Evolutionary conservation across 2,797 vertebrate species (phyloP), one percentile per base, ranked within the genome.

Genomic region (Crenuchus spilurus): DNA sequence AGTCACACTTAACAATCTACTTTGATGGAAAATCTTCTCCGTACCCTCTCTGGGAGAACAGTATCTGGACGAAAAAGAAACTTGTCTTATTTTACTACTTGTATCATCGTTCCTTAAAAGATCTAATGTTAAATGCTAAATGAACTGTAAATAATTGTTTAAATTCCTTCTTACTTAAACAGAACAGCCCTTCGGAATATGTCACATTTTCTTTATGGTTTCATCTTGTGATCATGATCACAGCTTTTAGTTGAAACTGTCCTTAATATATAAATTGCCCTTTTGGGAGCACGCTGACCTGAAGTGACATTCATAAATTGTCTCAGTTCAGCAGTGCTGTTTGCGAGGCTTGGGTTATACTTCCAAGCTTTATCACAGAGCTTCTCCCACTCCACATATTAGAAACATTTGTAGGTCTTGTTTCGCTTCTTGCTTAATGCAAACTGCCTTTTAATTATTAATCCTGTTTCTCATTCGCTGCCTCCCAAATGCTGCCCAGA

Each of bases 401-500:
- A 62, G 28, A 77, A 58, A 64, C 13, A 10, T 72, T 67, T 72
- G 57, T 54, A 74, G 1, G 1, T 18, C 7, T 63, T 26, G 14
- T 26, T 48, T 57, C 13, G 60, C 69, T 69, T 70, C 60, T 55
- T 57, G 14, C 33, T 44, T 22, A 31, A 37, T 33, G 42, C 63
- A 72, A 62, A 76, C 60, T 22, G 41, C 48, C 48, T 9, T 70
- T 81, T 72, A 80, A 80, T 82, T 74, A 78, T 80, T 78, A 54
- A 80, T 74, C 35, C 7, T 4, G 16, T 41, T 68, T 9, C 20
- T 70, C 61, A 16, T 57, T 9, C 69, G n/a, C 54, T 24, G 9
- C 49, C 55, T 76, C 41, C 67, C 68, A 22, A 67, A 57, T 37
- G 18, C 65, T 51, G 60, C 64, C n/a, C 30, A 42, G 41, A 24